phyloP scores from a whole-genome alignment of 2,113 vertebrate species.

The Loxodonta africana region DNA sequence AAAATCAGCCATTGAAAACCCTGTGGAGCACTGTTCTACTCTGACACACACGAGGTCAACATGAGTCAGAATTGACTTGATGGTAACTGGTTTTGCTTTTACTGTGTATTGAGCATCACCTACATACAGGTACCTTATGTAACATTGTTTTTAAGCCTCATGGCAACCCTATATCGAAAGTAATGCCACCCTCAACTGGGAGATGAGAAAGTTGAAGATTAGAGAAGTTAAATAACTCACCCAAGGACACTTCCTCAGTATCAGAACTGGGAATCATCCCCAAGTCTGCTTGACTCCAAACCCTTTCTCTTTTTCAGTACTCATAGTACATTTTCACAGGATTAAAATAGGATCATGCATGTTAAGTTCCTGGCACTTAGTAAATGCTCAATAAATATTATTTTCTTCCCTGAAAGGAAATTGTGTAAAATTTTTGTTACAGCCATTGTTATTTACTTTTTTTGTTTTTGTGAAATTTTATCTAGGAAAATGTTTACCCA shows the following conservation, averaged over 20 bases:
- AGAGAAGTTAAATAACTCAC: not conserved
- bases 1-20: not conserved
- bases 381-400: not conserved
- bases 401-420: not conserved
- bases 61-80: not conserved
- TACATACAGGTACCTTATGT: not conserved
- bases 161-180: not conserved
- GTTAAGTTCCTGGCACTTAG: not conserved
- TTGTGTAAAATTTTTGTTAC: not conserved
- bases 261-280: not conserved
- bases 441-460: not conserved
- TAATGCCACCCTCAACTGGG: not conserved
- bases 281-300: not conserved
- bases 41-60: not conserved
- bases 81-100: not conserved
- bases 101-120: not conserved
- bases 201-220: not conserved
- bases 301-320: not conserved
- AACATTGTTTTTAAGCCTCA: not conserved
- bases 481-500: conserved; percentile 8
- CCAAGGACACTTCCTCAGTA: not conserved
- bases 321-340: not conserved
- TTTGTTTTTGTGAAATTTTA: conserved; percentile 12
- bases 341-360: not conserved
- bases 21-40: not conserved